A percentile compares a stretch with the other conserved stretches of the same genome.
Evolutionary conservation across 1,140 invertebrate genomes (phyloP).

Genomic region (Aphaenogaster floridana): DNA sequence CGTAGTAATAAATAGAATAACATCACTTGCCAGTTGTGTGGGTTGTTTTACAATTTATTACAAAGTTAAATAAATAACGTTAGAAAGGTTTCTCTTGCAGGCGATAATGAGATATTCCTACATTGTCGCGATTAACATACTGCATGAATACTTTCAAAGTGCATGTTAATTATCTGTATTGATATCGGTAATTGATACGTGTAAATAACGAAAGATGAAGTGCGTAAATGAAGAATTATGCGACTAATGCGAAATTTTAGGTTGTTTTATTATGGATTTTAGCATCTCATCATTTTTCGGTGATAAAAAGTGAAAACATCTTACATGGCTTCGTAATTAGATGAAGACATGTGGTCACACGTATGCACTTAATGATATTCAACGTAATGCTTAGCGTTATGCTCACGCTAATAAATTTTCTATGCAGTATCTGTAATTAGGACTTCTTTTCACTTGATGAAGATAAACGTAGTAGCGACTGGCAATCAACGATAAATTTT

Average conservation of each 20-base stretch:
- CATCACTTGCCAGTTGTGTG: no score
- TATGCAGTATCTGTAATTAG: conserved; percentile 11
- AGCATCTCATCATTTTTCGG: not conserved
- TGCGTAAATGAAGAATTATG: not conserved
- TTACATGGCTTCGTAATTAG: not conserved
- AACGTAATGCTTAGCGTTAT: not conserved
- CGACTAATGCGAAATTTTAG: not conserved
- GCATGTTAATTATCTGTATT: not conserved
- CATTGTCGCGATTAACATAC: not conserved
- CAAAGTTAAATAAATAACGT: not conserved
- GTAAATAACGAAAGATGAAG: not conserved
- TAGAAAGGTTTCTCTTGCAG: not conserved
- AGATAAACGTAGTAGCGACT: conserved; percentile 10
- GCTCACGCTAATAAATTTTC: not conserved
- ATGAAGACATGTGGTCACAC: not conserved
- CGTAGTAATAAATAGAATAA: no score
- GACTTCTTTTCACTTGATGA: not conserved
- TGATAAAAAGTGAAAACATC: not conserved
- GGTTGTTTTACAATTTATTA: no score
- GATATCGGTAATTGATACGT: not conserved
- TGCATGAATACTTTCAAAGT: not conserved
- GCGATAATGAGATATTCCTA: not conserved
- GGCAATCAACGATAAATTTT: not conserved
- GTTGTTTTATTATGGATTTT: not conserved
- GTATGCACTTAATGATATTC: not conserved